phyloP scores from a whole-genome alignment of 2,797 vertebrate species.

The Acomys russatus region DNA sequence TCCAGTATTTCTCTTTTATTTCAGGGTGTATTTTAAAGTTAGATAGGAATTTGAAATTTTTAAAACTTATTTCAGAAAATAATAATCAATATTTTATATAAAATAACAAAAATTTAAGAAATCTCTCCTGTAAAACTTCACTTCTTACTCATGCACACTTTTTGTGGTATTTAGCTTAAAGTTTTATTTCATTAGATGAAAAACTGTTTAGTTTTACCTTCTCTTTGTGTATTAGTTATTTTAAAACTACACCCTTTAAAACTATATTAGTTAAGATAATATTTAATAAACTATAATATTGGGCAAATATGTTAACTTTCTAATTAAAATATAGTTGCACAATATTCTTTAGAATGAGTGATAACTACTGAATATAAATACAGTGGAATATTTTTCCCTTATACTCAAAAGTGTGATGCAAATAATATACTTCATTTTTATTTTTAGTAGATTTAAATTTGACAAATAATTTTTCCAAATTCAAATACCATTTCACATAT shows the following conservation, averaged over 20 bases:
- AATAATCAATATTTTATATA: neutral
- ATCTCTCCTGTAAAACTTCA: neutral
- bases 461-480: neutral
- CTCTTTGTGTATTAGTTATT: neutral
- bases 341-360: neutral
- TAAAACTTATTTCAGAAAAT: neutral
- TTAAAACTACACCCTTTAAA: neutral
- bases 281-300: neutral
- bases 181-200: neutral
- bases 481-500: neutral
- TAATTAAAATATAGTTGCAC: neutral
- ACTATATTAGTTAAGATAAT: neutral
- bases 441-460: neutral
- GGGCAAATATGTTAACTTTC: neutral
- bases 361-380: neutral
- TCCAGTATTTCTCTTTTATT: neutral
- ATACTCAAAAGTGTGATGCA: neutral
- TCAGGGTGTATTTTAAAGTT: neutral
- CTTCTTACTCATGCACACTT: neutral
- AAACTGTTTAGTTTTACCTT: neutral
- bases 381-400: neutral
- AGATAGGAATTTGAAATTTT: neutral
- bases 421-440: neutral
- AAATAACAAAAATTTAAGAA: neutral
- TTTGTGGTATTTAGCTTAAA: neutral